Conservation (phyloP, 2,113 vertebrate genomes). For the Clarias macrocephalus region DNA sequence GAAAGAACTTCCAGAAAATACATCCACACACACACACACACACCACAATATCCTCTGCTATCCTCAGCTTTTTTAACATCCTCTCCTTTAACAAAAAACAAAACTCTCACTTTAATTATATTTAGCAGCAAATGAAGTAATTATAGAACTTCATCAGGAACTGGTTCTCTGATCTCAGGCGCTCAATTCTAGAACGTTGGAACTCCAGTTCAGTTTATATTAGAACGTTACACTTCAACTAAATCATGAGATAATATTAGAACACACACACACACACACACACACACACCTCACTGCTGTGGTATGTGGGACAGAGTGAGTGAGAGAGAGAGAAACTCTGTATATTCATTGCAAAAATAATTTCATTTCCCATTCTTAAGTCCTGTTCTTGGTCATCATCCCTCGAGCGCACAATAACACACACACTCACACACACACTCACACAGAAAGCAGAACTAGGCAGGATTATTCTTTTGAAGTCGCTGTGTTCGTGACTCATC, state of each 20-base stretch:
- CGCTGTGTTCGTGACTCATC: constrained; percentile 13
- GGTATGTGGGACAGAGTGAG: not conserved
- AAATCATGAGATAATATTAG: not conserved
- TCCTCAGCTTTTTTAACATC: not conserved
- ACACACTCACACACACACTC: constrained; percentile 4
- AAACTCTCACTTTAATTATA: not conserved
- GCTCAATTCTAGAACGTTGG: too few species aligned
- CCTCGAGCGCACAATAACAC: constrained; percentile 24
- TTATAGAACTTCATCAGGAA: not conserved
- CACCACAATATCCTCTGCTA: not conserved
- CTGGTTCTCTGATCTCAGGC: too few species aligned
- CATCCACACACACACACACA: constrained; percentile 5
- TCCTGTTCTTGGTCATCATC: constrained; percentile 29
- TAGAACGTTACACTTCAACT: not conserved
- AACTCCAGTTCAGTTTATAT: not conserved
- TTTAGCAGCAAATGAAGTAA: not conserved
- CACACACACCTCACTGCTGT: not conserved
- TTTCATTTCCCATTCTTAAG: constrained; percentile 13
- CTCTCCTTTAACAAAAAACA: not conserved
- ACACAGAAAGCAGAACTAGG: constrained; percentile 3
- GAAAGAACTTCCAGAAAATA: not conserved
- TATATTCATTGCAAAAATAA: not conserved
- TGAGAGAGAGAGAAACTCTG: not conserved
- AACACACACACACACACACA: not conserved
- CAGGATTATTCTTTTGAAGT: not conserved